Base-by-base conservation (phyloP, 2,888 invertebrate genomes). In the Cylloceria caligata region DNA sequence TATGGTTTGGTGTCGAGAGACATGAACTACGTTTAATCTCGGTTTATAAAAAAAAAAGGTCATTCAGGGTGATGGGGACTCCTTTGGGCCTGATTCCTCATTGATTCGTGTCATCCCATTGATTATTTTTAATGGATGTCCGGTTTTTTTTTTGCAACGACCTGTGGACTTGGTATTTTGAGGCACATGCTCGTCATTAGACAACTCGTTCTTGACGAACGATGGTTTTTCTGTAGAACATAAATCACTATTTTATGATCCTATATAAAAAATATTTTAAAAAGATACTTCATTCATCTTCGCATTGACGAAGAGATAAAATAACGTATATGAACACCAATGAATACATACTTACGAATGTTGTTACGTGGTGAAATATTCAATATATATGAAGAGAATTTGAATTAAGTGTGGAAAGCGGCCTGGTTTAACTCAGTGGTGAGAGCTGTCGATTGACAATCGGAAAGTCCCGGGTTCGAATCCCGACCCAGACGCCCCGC, bases 1-100 rank as follows among this genome's bases (percentile, higher is more conserved):
- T 57, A 68, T 75, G 27, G 47, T 30, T 3, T 6, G n/a, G n/a
- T 13, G 30, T n/a, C 21, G 64, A 57, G 64, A 57, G 45, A 27
- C 39, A 36, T 24, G 42, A 52, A 11, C 30, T 13, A 13, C 55
- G 42, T 19, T 69, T 55, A 82, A 74, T 75, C 71, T 67, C 30
- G 42, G 57, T 36, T 11, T 5, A 52, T 13, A 16, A 55, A 3
- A 13, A 55, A 55, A 27, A 0, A 55, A 13, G 13, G 27, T 49
- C 49, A 21, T 19, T 4, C 16, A 7, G 19, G 47, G 6, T 52
- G 49, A 60, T 45, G 16, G 21, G 39, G 39, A 30, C n/a, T 11
- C 19, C 19, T n/a, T 24, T 0, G 24, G 21, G 42, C 9, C 13
- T 11, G 13, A 24, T 64, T 39, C n/a, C n/a, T 39, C 64, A 64